phyloP scores from a whole-genome alignment of 2,888 invertebrate genomes.

The Oscheius sp. region DNA sequence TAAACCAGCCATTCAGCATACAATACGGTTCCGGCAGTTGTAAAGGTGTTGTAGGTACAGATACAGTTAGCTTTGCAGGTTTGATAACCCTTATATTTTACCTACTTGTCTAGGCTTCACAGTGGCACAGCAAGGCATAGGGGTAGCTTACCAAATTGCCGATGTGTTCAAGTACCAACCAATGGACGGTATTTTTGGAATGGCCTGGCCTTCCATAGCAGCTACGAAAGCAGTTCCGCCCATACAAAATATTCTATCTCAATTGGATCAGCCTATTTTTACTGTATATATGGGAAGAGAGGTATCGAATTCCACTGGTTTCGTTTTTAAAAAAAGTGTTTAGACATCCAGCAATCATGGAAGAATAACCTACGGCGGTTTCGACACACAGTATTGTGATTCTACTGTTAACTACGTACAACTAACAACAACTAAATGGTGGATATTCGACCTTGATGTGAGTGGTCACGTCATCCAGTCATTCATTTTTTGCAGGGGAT shows the following conservation, averaged over 20 bases:
- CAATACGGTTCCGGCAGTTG: constrained; percentile 66
- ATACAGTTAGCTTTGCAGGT: constrained; percentile 58
- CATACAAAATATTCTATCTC: constrained; percentile 89
- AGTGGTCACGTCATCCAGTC: neutral
- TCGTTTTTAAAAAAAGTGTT: neutral
- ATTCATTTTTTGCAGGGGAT: constrained; percentile 40
- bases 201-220: constrained; percentile 78
- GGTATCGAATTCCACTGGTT: neutral
- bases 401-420: constrained; percentile 57
- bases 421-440: constrained; percentile 61
- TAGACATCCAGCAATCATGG: constrained; percentile 40
- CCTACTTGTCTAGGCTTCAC: constrained; percentile 13
- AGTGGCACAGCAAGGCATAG: constrained; percentile 52
- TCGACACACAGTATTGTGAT: constrained; percentile 63
- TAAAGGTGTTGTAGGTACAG: constrained; percentile 59
- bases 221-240: constrained; percentile 83
- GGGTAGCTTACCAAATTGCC: constrained; percentile 56
- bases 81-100: neutral
- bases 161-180: constrained; percentile 64
- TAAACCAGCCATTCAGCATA: constrained; percentile 55
- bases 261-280: constrained; percentile 84
- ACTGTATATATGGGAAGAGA: constrained; percentile 86
- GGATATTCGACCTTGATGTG: constrained; percentile 46
- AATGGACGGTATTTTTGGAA: constrained; percentile 67
- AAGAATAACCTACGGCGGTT: constrained; percentile 66